Percentiles rank a stretch among this genome's conserved stretches.
These are phyloP conservation scores for Drosophila suboccidentalis DNA, from an alignment of 2,888 invertebrate species.

Conservation along the genomic window DNA sequence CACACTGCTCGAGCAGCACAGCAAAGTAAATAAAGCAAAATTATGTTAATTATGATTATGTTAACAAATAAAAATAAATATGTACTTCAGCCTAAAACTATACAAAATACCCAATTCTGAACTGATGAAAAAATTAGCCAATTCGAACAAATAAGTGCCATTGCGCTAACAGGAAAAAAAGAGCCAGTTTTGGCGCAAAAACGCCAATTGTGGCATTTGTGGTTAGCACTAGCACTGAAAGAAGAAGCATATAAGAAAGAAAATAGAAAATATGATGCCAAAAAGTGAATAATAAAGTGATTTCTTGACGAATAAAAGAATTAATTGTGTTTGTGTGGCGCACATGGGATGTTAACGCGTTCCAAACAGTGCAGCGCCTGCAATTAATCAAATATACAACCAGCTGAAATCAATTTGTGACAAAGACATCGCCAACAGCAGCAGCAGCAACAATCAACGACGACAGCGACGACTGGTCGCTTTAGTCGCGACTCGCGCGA, in stretches of 20 bases:
- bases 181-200: too few species aligned
- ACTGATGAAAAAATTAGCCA: too few species aligned
- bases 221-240: conserved; percentile 10
- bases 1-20: too few species aligned
- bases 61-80: too few species aligned
- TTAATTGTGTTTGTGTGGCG: conserved; percentile 43
- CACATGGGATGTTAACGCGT: conserved; percentile 49
- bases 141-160: too few species aligned
- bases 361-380: conserved; percentile 37
- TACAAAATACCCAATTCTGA: too few species aligned
- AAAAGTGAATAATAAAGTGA: conserved; percentile 67
- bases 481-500: conserved; percentile 43
- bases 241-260: conserved; percentile 61
- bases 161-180: too few species aligned
- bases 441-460: conserved; percentile 49
- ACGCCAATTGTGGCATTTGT: too few species aligned
- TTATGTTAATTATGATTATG: too few species aligned
- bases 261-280: conserved; percentile 72
- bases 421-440: conserved; percentile 48
- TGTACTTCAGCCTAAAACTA: too few species aligned
- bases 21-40: too few species aligned
- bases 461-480: conserved; percentile 37
- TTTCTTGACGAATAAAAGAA: conserved; percentile 41
- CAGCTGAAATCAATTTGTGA: conserved; percentile 33
- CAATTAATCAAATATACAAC: conserved; percentile 30